Base-by-base conservation (phyloP, 2,113 vertebrate species). In the Platycercus adscitus region DNA sequence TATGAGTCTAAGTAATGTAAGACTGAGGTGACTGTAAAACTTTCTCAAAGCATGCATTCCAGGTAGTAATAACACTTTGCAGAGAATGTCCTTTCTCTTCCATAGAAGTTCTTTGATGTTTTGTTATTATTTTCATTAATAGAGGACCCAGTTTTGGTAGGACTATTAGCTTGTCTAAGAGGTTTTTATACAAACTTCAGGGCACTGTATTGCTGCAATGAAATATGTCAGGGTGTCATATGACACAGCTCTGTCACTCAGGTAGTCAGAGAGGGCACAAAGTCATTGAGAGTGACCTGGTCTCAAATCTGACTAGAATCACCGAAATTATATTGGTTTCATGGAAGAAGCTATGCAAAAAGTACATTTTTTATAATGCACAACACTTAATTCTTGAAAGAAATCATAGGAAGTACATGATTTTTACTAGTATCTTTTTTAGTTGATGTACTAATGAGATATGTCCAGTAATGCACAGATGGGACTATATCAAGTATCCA, bases 271-370 rank as follows among this genome's bases (percentile, higher is more conserved):
- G 56, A 81, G 37, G 24, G n/a, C 63, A 73, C 37, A 39, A 89
- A 56, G 93, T 66, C 50, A 80, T 11, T 86, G 72, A 72, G 29
- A 96, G 94, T 88, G 69, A 91, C 94, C 46, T 56, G 28, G 20
- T 79, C 65, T 53, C 50, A 95, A 39, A 53, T 49, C 39, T 80
- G 56, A 76, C 50, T 35, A 65, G 73, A 75, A 90, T 71, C 65
- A 75, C 44, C 66, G 63, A 82, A 88, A 73, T 35, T 70, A 65
- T 25, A 69, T 1, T 49, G 37, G 41, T 77, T 82, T 78, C 16
- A 68, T 21, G 52, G 82, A 79, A 94, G 68, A 82, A 89, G 71
- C 44, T 20, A 28, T 37, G 37, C 12, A 95, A 91, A 81, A 64
- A 55, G 11, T 56, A 73, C 56, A 33, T 3, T 49, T 35, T 64